These are phyloP conservation scores for Symphodus melops DNA, from an alignment of 2,113 vertebrate genomes.

Conservation along the genomic window DNA sequence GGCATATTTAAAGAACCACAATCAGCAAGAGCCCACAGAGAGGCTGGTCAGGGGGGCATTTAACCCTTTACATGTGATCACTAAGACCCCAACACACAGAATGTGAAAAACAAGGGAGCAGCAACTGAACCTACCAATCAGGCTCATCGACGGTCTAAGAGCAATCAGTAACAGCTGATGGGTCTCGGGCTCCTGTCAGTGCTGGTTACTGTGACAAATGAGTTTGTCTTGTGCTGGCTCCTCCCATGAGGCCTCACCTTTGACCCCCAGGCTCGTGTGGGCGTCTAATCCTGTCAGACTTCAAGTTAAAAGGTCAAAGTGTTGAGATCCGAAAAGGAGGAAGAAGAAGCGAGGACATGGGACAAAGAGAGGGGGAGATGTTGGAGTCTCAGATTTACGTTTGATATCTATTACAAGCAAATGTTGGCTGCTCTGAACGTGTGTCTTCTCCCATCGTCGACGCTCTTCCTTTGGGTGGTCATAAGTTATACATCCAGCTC, in stretches of 20 bases:
- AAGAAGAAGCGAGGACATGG: not conserved
- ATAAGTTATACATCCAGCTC: conserved; percentile 20
- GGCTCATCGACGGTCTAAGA: conserved; percentile 29
- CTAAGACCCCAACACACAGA: no score
- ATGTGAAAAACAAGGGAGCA: no score
- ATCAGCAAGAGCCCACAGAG: no score
- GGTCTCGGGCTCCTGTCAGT: conserved; percentile 43
- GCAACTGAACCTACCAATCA: not conserved
- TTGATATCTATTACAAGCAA: not conserved
- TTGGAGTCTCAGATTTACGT: not conserved
- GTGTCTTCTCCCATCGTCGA: not conserved
- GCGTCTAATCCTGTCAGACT: conserved; percentile 30
- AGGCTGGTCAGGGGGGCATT: no score
- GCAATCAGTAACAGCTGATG: conserved; percentile 48
- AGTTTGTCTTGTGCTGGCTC: conserved; percentile 34
- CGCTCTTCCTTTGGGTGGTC: not conserved
- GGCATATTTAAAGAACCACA: no score
- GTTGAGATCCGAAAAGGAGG: conserved; percentile 32
- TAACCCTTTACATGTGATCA: no score
- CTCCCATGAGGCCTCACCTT: conserved; percentile 49
- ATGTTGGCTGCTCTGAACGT: not conserved
- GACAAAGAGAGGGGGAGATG: not conserved
- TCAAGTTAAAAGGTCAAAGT: conserved; percentile 36
- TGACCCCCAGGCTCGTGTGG: conserved; percentile 26
- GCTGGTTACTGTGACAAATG: conserved; percentile 69